Conservation (phyloP, 1,140 invertebrate species). For the Zaprionus vittiger region DNA sequence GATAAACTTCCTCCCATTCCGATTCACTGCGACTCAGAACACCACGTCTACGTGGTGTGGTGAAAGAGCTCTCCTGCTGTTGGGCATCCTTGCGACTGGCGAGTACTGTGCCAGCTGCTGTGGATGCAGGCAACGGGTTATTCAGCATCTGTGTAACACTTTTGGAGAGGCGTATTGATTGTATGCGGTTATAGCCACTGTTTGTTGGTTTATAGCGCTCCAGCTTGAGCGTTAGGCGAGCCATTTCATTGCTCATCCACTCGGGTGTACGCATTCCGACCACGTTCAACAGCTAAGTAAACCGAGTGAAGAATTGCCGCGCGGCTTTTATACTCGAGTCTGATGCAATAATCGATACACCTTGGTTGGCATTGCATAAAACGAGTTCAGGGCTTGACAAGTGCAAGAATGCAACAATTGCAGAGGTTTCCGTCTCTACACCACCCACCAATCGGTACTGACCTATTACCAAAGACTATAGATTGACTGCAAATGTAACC, state of each 20-base stretch:
- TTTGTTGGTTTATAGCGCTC: conserved; percentile 74
- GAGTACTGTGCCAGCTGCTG: conserved; percentile 15
- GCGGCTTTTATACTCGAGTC: conserved; percentile 59
- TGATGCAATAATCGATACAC: conserved; percentile 57
- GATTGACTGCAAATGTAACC: conserved; percentile 47
- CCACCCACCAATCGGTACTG: conserved; percentile 41
- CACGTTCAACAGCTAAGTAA: conserved; percentile 33
- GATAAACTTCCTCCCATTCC: conserved; percentile 81
- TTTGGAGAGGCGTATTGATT: conserved; percentile 75
- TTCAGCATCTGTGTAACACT: conserved; percentile 82
- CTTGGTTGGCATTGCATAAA: conserved; percentile 55
- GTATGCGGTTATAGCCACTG: conserved; percentile 79
- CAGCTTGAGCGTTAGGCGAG: conserved; percentile 65
- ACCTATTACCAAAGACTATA: conserved; percentile 66
- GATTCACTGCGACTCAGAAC: conserved; percentile 75
- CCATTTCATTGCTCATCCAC: conserved; percentile 79
- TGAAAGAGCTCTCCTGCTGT: conserved; percentile 48
- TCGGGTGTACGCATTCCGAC: conserved; percentile 69
- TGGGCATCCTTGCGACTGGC: conserved; percentile 17
- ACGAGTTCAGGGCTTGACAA: conserved; percentile 34
- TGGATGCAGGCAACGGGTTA: conserved; percentile 65
- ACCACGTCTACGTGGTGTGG: conserved; percentile 57
- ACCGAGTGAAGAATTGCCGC: conserved; percentile 36
- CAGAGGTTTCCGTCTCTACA: conserved; percentile 45
- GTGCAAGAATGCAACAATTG: conserved; percentile 22